Conservation (phyloP, 1,140 invertebrate species). For the Drosophila guanche region DNA sequence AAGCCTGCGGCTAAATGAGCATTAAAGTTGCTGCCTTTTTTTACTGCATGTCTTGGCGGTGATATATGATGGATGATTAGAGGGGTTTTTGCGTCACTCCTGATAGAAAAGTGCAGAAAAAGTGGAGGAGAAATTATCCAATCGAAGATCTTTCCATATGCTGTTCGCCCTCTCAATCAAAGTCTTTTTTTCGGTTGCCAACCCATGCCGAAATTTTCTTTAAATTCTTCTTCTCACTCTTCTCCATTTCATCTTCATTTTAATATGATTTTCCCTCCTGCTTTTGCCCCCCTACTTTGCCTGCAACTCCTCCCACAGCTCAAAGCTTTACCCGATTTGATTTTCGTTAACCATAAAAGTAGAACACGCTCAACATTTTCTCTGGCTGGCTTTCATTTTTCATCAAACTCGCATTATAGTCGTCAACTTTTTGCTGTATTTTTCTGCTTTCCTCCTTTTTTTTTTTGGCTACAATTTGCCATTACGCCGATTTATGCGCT, state of each 20-base stretch:
- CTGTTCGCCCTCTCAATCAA: no score
- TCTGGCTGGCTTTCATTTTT: constrained; percentile 43
- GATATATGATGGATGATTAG: constrained; percentile 51
- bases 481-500: constrained; percentile 59
- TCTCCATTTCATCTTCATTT: neutral
- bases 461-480: constrained; percentile 51
- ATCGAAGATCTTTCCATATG: no score
- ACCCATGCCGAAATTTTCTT: no score
- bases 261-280: neutral
- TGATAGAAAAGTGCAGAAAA: no score
- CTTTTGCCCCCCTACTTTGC: neutral
- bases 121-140: no score
- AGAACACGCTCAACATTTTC: neutral
- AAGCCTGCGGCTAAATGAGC: constrained; percentile 65
- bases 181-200: no score
- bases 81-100: neutral
- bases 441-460: neutral
- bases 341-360: constrained; percentile 30
- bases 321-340: constrained; percentile 23
- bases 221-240: no score
- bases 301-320: neutral
- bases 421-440: constrained; percentile 8
- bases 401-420: constrained; percentile 32
- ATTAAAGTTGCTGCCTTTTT: constrained; percentile 51
- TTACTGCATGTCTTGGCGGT: constrained; percentile 7